phyloP scores from a whole-genome alignment of 2,113 vertebrate genomes.

The Axis porcinus region DNA sequence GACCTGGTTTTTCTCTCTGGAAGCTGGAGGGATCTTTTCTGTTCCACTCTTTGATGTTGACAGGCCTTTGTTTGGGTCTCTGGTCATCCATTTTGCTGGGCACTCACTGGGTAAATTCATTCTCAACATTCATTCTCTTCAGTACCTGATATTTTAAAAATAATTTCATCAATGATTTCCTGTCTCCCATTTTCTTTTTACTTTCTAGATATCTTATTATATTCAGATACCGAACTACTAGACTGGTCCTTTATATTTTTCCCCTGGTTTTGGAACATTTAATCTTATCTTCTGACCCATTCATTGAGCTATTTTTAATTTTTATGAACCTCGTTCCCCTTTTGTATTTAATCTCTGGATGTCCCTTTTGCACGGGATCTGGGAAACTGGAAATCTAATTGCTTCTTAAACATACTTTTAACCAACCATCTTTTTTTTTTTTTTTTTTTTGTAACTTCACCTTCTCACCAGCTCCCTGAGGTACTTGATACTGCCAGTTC shows the following conservation, averaged over 20 bases:
- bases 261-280: background rate
- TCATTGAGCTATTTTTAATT: constrained; percentile 23
- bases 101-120: background rate
- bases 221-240: background rate
- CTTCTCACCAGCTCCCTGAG: background rate
- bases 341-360: background rate
- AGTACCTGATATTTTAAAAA: background rate
- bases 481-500: background rate
- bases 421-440: background rate
- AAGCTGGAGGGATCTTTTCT: background rate
- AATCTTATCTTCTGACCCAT: background rate
- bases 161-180: background rate
- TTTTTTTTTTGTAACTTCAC: background rate
- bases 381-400: background rate
- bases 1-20: background rate
- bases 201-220: background rate
- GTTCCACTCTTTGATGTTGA: background rate
- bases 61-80: background rate
- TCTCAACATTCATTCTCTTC: background rate
- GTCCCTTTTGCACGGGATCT: background rate
- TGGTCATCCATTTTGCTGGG: background rate
- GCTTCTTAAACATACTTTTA: background rate
- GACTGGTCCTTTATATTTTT: background rate
- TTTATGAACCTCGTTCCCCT: background rate
- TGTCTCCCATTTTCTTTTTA: background rate